Percentiles rank a stretch among this genome's conserved stretches.
These are phyloP conservation scores for Neolamprologus caudopunctatus DNA, from an alignment of 2,113 vertebrate genomes.

Conservation along the genomic window DNA sequence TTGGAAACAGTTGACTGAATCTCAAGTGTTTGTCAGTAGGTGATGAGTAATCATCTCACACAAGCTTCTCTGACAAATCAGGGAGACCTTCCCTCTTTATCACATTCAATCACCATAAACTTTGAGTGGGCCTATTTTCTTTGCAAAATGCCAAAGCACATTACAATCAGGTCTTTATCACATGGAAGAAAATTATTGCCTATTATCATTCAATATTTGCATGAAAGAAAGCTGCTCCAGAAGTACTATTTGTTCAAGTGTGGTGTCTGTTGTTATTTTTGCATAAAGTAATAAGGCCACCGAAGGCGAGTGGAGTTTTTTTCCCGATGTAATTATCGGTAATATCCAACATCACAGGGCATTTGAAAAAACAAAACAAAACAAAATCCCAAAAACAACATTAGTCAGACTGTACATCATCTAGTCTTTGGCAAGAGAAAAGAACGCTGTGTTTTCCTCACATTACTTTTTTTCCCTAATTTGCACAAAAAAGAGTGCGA, in stretches of 20 bases:
- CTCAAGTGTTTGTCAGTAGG: not conserved
- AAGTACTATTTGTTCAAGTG: not conserved
- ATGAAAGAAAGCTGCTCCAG: not conserved
- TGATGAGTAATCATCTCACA: not conserved
- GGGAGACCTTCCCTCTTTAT: not conserved
- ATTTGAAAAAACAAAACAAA: accelerated
- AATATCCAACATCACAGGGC: not conserved
- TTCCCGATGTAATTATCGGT: not conserved
- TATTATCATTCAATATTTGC: not conserved
- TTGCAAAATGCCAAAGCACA: constrained; percentile 12
- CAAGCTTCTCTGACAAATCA: not conserved
- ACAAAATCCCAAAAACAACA: not conserved
- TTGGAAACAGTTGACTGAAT: not conserved
- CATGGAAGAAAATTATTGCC: not conserved
- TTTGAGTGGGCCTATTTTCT: not conserved
- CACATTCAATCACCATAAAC: not conserved
- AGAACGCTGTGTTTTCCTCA: not conserved
- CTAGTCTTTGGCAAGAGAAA: not conserved
- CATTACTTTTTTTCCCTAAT: not conserved
- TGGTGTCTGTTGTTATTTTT: not conserved
- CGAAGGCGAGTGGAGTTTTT: not conserved
- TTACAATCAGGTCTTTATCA: constrained; percentile 11
- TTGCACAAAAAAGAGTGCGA: not conserved
- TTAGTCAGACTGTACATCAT: not conserved
- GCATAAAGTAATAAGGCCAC: not conserved